Evolutionary conservation across 2,113 vertebrate species (phyloP).

Genomic region (Illadopsis cleaveri): DNA sequence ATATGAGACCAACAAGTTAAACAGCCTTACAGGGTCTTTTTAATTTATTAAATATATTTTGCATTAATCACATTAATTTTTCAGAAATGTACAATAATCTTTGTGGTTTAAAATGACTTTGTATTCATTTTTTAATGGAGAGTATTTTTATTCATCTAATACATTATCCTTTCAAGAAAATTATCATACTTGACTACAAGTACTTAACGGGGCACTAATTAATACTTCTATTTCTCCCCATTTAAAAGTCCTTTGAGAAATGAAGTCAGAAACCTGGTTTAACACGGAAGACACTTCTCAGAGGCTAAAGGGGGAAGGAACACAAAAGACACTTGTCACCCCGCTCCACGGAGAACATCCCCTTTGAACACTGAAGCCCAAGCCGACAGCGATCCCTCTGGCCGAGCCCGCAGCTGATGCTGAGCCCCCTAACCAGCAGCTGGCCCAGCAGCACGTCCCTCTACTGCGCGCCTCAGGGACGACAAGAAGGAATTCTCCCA

Average conservation of each 20-base stretch:
- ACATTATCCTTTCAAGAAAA: slow-evolving; percentile 68
- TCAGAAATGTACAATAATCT: slow-evolving; percentile 51
- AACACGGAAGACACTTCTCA: not conserved
- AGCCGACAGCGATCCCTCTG: fast-evolving
- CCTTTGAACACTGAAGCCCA: not conserved
- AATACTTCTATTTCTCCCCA: slow-evolving; percentile 22
- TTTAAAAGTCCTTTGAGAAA: slow-evolving; percentile 65
- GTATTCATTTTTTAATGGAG: slow-evolving; percentile 54
- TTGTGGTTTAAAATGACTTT: slow-evolving; percentile 59
- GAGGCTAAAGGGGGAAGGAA: not conserved
- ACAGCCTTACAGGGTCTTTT: slow-evolving; percentile 17
- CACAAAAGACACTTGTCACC: not conserved
- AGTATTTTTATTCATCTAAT: slow-evolving; percentile 64
- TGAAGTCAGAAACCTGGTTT: slow-evolving; percentile 57
- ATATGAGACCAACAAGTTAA: slow-evolving; percentile 30
- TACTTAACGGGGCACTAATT: slow-evolving; percentile 69
- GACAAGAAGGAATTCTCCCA: not conserved
- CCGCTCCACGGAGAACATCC: not conserved
- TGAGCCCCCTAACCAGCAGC: not conserved
- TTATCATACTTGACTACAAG: slow-evolving; percentile 49
- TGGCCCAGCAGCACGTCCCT: not conserved
- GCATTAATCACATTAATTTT: slow-evolving; percentile 53
- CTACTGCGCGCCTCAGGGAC: not conserved
- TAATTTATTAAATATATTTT: slow-evolving; percentile 42
- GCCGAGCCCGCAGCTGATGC: not conserved